A percentile compares a stretch with the other conserved stretches of the same genome.
Conservation (phyloP, 2,113 vertebrate genomes). For the Geococcyx californianus region DNA sequence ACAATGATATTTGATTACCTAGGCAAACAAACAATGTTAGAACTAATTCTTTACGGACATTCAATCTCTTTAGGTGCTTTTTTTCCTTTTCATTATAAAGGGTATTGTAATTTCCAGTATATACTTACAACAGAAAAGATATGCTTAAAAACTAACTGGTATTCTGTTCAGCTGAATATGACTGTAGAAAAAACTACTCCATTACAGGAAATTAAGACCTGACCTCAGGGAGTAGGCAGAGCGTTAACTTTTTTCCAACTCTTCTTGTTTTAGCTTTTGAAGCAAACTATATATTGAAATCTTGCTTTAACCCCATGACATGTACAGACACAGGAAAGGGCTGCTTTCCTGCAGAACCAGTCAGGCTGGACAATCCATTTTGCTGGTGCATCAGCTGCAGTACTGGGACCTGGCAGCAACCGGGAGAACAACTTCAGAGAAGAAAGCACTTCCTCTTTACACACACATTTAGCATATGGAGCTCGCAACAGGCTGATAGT, state of each 20-base stretch:
- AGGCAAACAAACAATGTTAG: not conserved
- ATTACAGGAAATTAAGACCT: not conserved
- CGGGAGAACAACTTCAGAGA: not conserved
- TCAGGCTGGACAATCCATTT: not conserved
- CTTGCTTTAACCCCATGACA: not conserved
- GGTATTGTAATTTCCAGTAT: not conserved
- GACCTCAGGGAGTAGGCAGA: not conserved
- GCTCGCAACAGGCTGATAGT: not conserved
- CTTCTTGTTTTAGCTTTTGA: not conserved
- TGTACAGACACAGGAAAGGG: fast-evolving
- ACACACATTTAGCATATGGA: not conserved
- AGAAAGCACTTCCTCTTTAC: not conserved
- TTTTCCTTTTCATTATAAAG: not conserved
- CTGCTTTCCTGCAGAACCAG: not conserved
- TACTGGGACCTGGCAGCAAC: not conserved
- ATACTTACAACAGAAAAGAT: not conserved
- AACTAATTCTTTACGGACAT: not conserved
- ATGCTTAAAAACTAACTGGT: not conserved
- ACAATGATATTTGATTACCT: not conserved
- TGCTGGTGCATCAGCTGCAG: too few species aligned
- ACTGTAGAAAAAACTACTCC: not conserved
- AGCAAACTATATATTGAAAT: not conserved
- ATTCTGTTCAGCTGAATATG: not conserved
- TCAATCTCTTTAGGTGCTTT: not conserved
- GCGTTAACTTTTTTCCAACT: not conserved